Percentiles rank a stretch among this genome's conserved stretches.
Conservation (phyloP, 2,113 vertebrate species). For the Psilopsiagon aurifrons region DNA sequence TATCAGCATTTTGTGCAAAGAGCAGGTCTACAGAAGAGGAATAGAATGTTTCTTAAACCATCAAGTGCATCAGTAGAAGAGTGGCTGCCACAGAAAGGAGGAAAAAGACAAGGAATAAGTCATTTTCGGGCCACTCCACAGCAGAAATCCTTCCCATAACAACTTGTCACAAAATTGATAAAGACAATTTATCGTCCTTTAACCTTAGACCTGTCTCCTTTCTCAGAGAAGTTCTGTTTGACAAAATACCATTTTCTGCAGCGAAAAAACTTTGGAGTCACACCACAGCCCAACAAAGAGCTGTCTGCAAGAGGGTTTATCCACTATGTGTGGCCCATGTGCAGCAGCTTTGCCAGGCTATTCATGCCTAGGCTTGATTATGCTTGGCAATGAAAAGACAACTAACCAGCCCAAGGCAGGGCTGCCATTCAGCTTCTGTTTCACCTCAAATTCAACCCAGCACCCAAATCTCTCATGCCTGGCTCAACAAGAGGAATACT, state of each 20-base stretch:
- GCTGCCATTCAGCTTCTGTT: neutral
- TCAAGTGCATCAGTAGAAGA: neutral
- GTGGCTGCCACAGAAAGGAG: neutral
- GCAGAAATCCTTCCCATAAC: neutral
- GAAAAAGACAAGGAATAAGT: neutral
- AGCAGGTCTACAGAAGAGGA: neutral
- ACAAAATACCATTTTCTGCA: neutral
- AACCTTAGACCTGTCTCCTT: neutral
- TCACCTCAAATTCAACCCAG: neutral
- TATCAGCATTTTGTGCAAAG: neutral
- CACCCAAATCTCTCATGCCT: neutral
- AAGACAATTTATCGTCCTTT: neutral
- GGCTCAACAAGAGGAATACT: neutral
- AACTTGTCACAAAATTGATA: neutral
- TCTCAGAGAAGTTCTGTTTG: neutral
- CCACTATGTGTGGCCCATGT: neutral
- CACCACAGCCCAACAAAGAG: accelerated
- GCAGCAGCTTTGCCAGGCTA: neutral
- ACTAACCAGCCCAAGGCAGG: neutral
- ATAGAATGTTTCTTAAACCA: neutral
- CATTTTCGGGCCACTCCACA: neutral
- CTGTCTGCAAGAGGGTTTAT: neutral
- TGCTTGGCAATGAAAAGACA: neutral
- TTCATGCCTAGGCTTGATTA: neutral
- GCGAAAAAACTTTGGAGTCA: neutral